phyloP scores from a whole-genome alignment of 2,113 vertebrate species.

The Romanogobio albipinnatus region DNA sequence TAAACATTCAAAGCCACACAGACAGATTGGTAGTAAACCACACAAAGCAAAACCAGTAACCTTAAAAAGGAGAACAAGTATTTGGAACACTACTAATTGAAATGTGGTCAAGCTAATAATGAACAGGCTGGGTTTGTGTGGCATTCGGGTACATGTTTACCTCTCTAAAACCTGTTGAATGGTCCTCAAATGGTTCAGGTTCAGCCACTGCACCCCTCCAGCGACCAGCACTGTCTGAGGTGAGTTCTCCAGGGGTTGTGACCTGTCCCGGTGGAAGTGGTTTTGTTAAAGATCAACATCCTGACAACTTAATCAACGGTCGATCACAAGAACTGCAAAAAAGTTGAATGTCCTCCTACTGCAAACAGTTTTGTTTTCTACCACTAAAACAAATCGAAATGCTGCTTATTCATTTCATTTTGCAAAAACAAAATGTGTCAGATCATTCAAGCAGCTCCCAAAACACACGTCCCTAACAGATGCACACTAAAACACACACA shows the following conservation, averaged over 20 bases:
- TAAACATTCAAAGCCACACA: neutral
- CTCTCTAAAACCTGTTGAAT: constrained; percentile 86
- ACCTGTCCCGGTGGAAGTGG: constrained; percentile 76
- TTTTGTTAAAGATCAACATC: constrained; percentile 57
- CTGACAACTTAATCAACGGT: constrained; percentile 1
- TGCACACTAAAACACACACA: constrained; percentile 8
- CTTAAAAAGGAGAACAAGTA: neutral
- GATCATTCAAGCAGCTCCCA: neutral
- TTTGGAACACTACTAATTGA: neutral
- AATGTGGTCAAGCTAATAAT: neutral
- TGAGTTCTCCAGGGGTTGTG: constrained; percentile 86
- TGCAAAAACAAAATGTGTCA: neutral
- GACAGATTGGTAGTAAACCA: neutral
- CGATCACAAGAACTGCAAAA: neutral
- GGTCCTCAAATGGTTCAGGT: constrained; percentile 85
- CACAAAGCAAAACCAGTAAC: neutral
- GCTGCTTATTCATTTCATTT: neutral
- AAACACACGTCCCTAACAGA: constrained; percentile 21
- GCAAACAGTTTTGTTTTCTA: neutral
- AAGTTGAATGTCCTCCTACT: too few relatives aligned
- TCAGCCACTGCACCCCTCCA: constrained; percentile 97
- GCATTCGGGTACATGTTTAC: constrained; percentile 66
- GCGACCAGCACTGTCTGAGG: constrained; percentile 86
- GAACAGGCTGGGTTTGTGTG: neutral
- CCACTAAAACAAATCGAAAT: neutral